These are phyloP conservation scores for Falco cherrug DNA, from an alignment of 2,797 vertebrate genomes.

Conservation along the genomic window DNA sequence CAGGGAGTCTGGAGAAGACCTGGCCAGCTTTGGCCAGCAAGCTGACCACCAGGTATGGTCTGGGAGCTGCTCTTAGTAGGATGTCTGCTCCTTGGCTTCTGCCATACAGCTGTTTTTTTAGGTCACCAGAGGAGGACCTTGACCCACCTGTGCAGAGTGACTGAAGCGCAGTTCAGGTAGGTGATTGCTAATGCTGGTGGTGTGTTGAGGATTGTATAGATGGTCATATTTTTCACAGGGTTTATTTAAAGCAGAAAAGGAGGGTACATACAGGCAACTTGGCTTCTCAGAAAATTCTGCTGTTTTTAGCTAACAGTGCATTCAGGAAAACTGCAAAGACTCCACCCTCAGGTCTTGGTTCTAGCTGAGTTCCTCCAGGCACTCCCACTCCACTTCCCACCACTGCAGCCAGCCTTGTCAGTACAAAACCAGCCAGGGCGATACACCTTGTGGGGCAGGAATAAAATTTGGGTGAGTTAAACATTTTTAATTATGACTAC, in stretches of 20 bases:
- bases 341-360: background rate
- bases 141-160: background rate
- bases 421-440: background rate
- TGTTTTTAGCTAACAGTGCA: background rate
- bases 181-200: background rate
- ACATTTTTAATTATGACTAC: background rate
- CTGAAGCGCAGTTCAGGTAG: background rate
- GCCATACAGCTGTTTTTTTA: background rate
- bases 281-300: background rate
- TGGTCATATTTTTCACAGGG: background rate
- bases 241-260: background rate
- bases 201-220: background rate
- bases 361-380: background rate
- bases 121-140: background rate
- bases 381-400: background rate
- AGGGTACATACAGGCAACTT: background rate
- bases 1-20: background rate
- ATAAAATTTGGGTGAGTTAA: background rate
- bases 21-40: background rate
- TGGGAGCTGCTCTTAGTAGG: background rate
- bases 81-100: background rate
- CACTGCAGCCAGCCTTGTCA: background rate
- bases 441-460: background rate
- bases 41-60: accelerated
- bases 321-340: background rate